Conservation (phyloP, 2,113 vertebrate species). For the Rostratula benghalensis region DNA sequence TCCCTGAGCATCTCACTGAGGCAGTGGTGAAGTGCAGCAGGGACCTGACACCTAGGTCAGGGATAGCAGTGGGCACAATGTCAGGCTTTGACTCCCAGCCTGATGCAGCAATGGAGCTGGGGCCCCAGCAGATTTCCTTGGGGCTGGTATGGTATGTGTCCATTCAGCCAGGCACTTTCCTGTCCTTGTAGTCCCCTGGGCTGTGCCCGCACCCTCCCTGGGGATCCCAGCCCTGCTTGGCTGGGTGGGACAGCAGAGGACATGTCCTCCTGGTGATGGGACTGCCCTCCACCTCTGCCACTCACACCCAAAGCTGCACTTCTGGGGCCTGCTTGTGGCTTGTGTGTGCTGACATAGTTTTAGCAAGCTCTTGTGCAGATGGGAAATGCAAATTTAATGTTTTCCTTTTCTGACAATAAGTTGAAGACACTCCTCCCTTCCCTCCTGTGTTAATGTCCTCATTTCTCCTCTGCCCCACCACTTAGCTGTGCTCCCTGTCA, state of each 20-base stretch:
- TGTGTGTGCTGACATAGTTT: background rate
- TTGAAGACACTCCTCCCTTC: background rate
- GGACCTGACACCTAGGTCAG: background rate
- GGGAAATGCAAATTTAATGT: background rate
- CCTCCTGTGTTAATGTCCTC: background rate
- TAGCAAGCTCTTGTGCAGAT: background rate
- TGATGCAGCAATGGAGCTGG: background rate
- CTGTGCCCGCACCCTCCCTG: background rate
- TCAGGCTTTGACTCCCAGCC: background rate
- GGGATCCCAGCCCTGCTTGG: background rate
- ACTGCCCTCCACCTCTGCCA: background rate
- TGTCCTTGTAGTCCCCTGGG: background rate
- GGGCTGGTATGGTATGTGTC: rapidly evolving
- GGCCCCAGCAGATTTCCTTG: background rate
- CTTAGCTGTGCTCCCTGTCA: background rate
- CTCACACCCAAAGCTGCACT: background rate
- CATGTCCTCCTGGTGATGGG: rapidly evolving
- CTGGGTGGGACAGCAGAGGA: background rate
- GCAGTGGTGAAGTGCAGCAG: background rate
- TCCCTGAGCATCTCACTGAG: rapidly evolving
- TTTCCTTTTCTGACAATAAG: background rate
- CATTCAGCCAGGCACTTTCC: background rate
- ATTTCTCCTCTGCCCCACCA: background rate
- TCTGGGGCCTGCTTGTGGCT: rapidly evolving
- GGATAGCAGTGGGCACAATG: background rate